These are phyloP conservation scores for Charaxes varanes DNA, from an alignment of 1,140 invertebrate genomes.

Conservation along the genomic window DNA sequence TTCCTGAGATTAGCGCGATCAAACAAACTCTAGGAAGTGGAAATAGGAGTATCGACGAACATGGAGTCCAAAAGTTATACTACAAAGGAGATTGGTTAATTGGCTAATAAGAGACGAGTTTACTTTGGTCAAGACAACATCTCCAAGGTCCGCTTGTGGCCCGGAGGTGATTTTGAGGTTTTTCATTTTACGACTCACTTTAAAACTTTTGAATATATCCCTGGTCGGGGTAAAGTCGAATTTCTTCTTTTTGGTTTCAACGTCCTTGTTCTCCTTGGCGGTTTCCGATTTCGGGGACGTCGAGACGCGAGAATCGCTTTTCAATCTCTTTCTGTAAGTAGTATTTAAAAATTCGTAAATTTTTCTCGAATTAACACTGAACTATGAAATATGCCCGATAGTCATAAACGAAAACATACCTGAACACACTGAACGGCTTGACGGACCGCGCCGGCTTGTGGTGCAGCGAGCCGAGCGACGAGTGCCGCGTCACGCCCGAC, in stretches of 20 bases:
- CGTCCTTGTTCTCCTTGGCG: constrained; percentile 43
- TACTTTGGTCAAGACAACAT: no score
- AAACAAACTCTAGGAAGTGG: no score
- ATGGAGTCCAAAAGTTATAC: no score
- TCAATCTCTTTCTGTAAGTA: constrained; percentile 54
- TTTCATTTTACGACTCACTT: constrained; percentile 57
- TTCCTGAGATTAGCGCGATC: no score
- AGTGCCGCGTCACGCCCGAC: constrained; percentile 35
- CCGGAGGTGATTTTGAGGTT: constrained; percentile 32
- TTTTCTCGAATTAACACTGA: background rate
- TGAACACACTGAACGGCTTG: constrained; percentile 51
- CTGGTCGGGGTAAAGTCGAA: constrained; percentile 60
- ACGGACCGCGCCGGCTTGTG: constrained; percentile 29
- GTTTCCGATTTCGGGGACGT: constrained; percentile 50
- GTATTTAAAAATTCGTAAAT: background rate
- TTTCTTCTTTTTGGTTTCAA: constrained; percentile 58
- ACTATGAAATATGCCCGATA: background rate
- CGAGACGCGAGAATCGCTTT: constrained; percentile 55
- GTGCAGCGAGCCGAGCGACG: constrained; percentile 43
- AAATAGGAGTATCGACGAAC: no score
- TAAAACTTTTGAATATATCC: constrained; percentile 64
- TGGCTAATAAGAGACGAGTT: no score
- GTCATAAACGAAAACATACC: constrained; percentile 18
- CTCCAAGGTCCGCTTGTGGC: no score
- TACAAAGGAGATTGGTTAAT: no score